Evolutionary conservation across 2,888 invertebrate genomes (phyloP).

Genomic region (Fissipunctia ypsillon): DNA sequence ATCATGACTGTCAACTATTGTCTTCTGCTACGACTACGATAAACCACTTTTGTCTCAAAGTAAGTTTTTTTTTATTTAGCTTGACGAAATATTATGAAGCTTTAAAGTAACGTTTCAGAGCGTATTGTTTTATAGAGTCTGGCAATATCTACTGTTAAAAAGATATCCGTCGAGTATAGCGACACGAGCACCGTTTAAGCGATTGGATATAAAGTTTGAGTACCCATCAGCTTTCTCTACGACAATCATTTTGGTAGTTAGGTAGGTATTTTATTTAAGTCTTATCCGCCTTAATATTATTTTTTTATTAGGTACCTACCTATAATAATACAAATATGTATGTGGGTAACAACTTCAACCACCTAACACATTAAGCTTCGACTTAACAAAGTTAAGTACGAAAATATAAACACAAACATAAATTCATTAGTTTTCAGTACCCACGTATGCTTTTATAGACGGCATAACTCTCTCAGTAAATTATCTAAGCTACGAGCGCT

Average conservation of each 20-base stretch:
- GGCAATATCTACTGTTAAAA: constrained; percentile 46
- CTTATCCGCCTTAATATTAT: neutral
- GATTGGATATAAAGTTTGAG: constrained; percentile 69
- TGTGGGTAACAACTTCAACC: constrained; percentile 19
- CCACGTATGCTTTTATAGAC: constrained; percentile 84
- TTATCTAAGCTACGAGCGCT: constrained; percentile 89
- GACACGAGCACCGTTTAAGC: constrained; percentile 56
- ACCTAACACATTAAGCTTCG: constrained; percentile 64
- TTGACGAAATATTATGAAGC: constrained; percentile 17
- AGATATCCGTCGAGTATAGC: constrained; percentile 56
- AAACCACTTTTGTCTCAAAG: neutral
- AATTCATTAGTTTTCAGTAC: constrained; percentile 85
- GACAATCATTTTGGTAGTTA: constrained; percentile 50
- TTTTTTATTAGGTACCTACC: neutral
- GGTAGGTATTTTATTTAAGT: too few species aligned
- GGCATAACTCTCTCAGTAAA: constrained; percentile 87
- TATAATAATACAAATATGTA: neutral
- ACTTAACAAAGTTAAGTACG: constrained; percentile 68
- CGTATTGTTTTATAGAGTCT: constrained; percentile 43
- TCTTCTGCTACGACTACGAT: neutral
- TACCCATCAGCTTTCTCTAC: constrained; percentile 60
- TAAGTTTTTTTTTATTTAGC: neutral
- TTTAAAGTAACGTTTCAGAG: constrained; percentile 25
- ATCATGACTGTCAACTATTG: neutral
- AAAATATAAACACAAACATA: constrained; percentile 80